Evolutionary conservation across 35 echinoderm and acorn worm genomes (phyloP).

Genomic region (Heliocidaris tuberculata): DNA sequence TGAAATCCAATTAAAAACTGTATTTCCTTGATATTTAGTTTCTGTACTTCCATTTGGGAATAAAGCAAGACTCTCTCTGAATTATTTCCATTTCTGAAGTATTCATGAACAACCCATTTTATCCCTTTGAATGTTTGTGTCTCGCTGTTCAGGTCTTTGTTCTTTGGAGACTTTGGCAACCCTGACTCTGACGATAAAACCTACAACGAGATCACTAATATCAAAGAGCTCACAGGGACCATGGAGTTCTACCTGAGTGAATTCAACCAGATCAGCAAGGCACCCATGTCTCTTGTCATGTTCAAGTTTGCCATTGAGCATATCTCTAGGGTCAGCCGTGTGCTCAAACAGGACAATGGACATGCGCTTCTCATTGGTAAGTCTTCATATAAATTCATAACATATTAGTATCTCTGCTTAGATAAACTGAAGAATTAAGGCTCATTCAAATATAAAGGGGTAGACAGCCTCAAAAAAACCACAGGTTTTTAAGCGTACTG

Average conservation of each 20-base stretch:
- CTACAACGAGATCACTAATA: constrained; percentile 88
- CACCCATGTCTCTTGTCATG: constrained; percentile 97
- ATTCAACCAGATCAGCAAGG: constrained; percentile 96
- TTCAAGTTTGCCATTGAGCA: constrained; percentile 99
- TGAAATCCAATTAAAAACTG: too few species aligned
- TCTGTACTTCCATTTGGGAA: too few species aligned
- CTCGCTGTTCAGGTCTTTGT: constrained; percentile 49
- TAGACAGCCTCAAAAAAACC: neutral
- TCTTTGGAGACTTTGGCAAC: constrained; percentile 95
- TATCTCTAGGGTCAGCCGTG: constrained; percentile 89
- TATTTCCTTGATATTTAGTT: too few species aligned
- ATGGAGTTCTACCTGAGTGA: constrained; percentile 89
- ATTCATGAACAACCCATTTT: too few species aligned
- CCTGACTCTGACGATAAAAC: constrained; percentile 78
- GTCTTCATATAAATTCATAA: neutral
- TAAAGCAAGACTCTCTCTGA: too few species aligned
- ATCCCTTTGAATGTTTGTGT: too few species aligned
- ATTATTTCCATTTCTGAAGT: too few species aligned
- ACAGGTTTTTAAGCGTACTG: too few species aligned
- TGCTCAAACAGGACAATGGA: constrained; percentile 97
- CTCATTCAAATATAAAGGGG: neutral
- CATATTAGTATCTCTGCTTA: neutral
- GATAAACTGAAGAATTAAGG: neutral
- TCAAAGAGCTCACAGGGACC: constrained; percentile 72
- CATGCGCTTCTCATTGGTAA: constrained; percentile 89